Evolutionary conservation across 2,113 vertebrate genomes (phyloP).

Genomic region (Brachyistius frenatus): DNA sequence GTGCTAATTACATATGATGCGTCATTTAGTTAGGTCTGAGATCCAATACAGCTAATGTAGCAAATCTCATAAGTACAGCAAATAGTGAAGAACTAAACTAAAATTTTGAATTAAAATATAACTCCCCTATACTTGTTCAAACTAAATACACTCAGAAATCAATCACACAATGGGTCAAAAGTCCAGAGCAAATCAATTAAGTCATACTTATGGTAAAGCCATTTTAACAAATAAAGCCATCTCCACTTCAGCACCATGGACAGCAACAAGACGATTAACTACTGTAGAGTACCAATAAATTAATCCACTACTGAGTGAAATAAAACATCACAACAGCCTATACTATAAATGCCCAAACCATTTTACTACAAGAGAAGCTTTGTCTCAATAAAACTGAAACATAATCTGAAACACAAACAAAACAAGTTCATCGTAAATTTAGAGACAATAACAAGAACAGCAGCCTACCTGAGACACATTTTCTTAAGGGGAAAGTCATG

Average conservation of each 20-base stretch:
- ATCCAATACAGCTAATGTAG: not conserved
- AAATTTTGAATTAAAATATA: not conserved
- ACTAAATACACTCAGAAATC: not conserved
- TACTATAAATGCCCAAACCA: not conserved
- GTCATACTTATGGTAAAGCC: not conserved
- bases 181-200: not conserved
- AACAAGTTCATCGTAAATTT: not conserved
- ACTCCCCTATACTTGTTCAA: not conserved
- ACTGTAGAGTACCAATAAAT: not conserved
- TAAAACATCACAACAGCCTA: accelerated
- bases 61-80: not conserved
- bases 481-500: conserved; percentile 96
- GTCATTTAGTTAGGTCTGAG: not conserved
- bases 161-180: not conserved
- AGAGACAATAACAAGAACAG: not conserved
- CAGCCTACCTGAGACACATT: conserved; percentile 95
- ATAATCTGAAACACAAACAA: not conserved
- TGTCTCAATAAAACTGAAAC: accelerated
- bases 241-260: conserved; percentile 77
- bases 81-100: not conserved
- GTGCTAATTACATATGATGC: not conserved
- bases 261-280: conserved; percentile 42
- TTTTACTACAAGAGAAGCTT: not conserved
- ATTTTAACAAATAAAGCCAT: not conserved
- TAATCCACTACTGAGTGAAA: not conserved